phyloP scores from a whole-genome alignment of 1,140 invertebrate genomes.

The Tetraneura akinire region DNA sequence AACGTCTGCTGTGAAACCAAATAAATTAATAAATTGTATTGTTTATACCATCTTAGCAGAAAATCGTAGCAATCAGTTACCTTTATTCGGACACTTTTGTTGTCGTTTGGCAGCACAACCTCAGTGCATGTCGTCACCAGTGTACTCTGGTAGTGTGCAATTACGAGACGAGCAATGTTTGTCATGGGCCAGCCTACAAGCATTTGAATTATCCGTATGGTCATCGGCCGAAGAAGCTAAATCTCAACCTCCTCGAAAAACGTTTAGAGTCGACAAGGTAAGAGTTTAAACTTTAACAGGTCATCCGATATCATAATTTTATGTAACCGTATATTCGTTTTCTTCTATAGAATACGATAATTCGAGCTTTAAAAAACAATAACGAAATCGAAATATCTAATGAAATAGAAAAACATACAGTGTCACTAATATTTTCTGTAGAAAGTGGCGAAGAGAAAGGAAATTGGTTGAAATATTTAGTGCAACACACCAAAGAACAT shows the following conservation, averaged over 20 bases:
- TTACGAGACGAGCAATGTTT: neutral
- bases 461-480: conserved; percentile 61
- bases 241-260: conserved; percentile 23
- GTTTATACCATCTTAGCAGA: conserved; percentile 59
- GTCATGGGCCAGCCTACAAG: conserved; percentile 23
- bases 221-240: conserved; percentile 32
- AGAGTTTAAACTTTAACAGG: too few relatives aligned
- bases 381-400: conserved; percentile 60
- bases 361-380: conserved; percentile 56
- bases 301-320: too few relatives aligned
- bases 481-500: conserved; percentile 62
- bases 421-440: conserved; percentile 58
- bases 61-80: conserved; percentile 64
- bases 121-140: conserved; percentile 64
- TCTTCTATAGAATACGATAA: conserved; percentile 59
- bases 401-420: conserved; percentile 58
- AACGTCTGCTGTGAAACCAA: too few relatives aligned
- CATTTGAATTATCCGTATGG: conserved; percentile 40
- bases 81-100: conserved; percentile 75
- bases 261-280: conserved; percentile 35
- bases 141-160: conserved; percentile 63
- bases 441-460: conserved; percentile 60
- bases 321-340: too few relatives aligned
- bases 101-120: conserved; percentile 72
- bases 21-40: neutral